A percentile compares a stretch with the other conserved stretches of the same genome.
Evolutionary conservation across 2,113 vertebrate genomes (phyloP).

Genomic region (Sceloporus tristichus): DNA sequence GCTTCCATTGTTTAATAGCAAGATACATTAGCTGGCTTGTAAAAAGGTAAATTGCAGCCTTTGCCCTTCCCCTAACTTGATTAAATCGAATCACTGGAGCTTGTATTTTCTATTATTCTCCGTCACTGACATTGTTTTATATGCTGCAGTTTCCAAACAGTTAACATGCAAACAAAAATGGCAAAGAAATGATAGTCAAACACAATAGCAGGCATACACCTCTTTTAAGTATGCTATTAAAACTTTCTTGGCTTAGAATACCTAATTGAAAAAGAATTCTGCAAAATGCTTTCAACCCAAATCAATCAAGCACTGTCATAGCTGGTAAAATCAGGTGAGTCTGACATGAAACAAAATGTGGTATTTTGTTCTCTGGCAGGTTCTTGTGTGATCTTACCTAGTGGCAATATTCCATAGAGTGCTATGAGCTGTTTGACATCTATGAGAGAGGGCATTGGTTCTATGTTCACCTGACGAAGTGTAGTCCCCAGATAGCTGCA

Average conservation of each 20-base stretch:
- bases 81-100: conserved; percentile 62
- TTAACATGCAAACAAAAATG: conserved; percentile 25
- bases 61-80: conserved; percentile 55
- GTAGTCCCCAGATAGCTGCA: conserved; percentile 80
- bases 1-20: conserved; percentile 27
- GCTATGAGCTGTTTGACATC: conserved; percentile 85
- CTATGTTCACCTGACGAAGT: conserved; percentile 69
- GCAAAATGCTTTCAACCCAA: conserved; percentile 24
- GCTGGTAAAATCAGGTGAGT: neutral
- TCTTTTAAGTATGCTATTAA: neutral
- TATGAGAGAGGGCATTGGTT: conserved; percentile 85
- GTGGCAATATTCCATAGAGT: conserved; percentile 84
- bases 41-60: conserved; percentile 59
- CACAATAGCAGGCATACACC: neutral
- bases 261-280: conserved; percentile 52
- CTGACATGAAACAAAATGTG: conserved; percentile 24
- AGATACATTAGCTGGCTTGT: conserved; percentile 46
- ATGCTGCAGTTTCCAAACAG: conserved; percentile 50
- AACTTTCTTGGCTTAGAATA: neutral
- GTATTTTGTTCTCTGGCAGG: neutral
- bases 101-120: conserved; percentile 48
- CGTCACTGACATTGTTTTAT: conserved; percentile 37
- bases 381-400: conserved; percentile 78
- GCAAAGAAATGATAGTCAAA: neutral
- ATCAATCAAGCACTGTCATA: conserved; percentile 49